Evolutionary conservation across 2,888 invertebrate genomes (phyloP).

Genomic region (Trichogramma evanescens): DNA sequence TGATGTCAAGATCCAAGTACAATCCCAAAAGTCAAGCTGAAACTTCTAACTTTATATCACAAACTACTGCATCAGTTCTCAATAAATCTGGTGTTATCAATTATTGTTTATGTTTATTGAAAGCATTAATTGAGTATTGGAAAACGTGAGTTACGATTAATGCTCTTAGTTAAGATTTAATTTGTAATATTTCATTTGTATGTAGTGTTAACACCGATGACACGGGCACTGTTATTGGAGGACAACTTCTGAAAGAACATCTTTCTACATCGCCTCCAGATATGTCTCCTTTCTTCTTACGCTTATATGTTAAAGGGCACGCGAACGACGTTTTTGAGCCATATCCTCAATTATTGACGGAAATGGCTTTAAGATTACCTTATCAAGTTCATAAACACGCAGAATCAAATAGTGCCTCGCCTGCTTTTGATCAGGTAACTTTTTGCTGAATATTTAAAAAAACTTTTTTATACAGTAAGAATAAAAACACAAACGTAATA

Average conservation of each 20-base stretch:
- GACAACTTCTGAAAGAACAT: conserved; percentile 73
- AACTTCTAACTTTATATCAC: conserved; percentile 57
- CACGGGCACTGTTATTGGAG: conserved; percentile 51
- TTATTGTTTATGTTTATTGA: conserved; percentile 66
- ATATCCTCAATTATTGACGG: conserved; percentile 89
- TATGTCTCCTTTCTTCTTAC: conserved; percentile 90
- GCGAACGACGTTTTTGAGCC: conserved; percentile 88
- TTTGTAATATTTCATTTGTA: background rate
- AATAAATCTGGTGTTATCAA: conserved; percentile 65
- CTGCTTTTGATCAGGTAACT: conserved; percentile 40
- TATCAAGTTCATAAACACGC: conserved; percentile 82
- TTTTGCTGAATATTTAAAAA: background rate
- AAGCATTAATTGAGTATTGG: conserved; percentile 72
- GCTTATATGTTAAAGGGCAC: conserved; percentile 86
- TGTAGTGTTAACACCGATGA: conserved; percentile 43
- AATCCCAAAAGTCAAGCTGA: conserved; percentile 44
- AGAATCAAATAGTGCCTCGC: conserved; percentile 37
- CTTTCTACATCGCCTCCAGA: conserved; percentile 79
- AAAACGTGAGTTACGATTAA: conserved; percentile 46
- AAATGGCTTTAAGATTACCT: conserved; percentile 87
- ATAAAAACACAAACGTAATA: background rate
- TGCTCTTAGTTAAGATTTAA: background rate
- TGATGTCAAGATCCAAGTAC: conserved; percentile 70
- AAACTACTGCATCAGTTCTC: conserved; percentile 63
- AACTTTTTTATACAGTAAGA: background rate